Evolutionary conservation across 2,888 invertebrate species (phyloP).

Genomic region (Chalcosyrphus nemorum): DNA sequence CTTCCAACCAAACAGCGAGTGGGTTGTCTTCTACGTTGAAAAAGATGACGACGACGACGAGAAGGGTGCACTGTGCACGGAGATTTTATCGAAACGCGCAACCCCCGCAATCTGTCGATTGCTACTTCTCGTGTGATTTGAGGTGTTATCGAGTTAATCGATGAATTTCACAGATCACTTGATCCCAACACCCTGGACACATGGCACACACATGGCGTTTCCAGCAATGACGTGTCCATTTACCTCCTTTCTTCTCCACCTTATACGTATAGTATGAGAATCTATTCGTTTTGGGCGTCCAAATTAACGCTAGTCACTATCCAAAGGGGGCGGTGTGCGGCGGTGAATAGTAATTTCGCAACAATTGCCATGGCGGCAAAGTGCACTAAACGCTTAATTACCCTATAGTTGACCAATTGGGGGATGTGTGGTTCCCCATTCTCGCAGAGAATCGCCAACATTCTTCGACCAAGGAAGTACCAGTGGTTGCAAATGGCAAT

Average conservation of each 20-base stretch:
- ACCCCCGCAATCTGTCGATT: slow-evolving; percentile 11
- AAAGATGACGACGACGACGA: too few species aligned
- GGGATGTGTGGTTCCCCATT: slow-evolving; percentile 3
- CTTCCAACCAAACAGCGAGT: slow-evolving; percentile 13
- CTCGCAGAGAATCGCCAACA: too few species aligned
- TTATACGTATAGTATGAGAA: too few species aligned
- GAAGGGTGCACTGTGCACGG: background rate
- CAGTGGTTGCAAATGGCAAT: slow-evolving; percentile 44
- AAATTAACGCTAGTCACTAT: slow-evolving; percentile 55
- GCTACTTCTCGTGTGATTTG: slow-evolving; percentile 58
- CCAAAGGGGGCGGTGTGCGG: slow-evolving; percentile 15
- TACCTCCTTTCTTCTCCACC: too few species aligned
- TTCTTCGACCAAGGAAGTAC: slow-evolving; percentile 48
- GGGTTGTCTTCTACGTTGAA: background rate
- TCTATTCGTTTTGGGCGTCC: slow-evolving; percentile 15
- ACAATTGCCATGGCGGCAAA: slow-evolving; percentile 29
- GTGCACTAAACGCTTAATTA: slow-evolving; percentile 67
- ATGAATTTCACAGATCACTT: slow-evolving; percentile 69
- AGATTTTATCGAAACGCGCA: slow-evolving; percentile 26
- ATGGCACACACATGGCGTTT: background rate
- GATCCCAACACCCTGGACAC: slow-evolving; percentile 15
- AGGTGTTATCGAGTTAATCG: slow-evolving; percentile 71
- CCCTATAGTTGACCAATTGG: slow-evolving; percentile 28
- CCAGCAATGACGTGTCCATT: slow-evolving; percentile 7
- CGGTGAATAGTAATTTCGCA: slow-evolving; percentile 67